Conservation (phyloP, 2,113 vertebrate genomes). For the Atlantisia rogersi region DNA sequence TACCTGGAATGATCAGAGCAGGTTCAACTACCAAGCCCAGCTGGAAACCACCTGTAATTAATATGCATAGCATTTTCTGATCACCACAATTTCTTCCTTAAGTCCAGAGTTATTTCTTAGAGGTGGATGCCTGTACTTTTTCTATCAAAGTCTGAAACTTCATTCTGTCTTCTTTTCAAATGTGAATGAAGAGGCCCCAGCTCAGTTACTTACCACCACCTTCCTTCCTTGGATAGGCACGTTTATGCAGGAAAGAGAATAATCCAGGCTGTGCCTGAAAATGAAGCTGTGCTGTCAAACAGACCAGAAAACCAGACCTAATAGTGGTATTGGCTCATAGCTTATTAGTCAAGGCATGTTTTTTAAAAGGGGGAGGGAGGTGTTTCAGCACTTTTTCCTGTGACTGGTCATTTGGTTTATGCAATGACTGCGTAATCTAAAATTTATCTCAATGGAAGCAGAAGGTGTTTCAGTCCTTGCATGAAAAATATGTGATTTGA, state of each 20-base stretch:
- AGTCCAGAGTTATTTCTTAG: not conserved
- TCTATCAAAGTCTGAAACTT: not conserved
- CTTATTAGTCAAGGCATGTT: not conserved
- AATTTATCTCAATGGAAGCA: not conserved
- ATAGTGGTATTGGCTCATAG: not conserved
- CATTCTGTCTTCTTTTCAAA: not conserved
- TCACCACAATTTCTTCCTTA: slow-evolving; percentile 5
- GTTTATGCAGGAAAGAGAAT: not conserved
- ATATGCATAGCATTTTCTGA: not conserved
- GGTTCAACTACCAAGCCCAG: not conserved
- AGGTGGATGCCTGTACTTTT: not conserved
- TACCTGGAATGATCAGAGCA: not conserved
- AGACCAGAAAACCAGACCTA: not conserved
- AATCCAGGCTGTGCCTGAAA: not conserved
- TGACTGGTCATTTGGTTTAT: not conserved
- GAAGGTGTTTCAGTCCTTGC: not conserved
- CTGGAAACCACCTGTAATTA: not conserved
- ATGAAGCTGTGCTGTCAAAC: not conserved
- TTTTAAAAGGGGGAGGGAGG: not conserved
- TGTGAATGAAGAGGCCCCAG: not conserved
- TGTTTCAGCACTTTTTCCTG: not conserved
- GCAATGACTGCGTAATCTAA: not conserved
- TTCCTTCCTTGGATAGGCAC: not conserved
- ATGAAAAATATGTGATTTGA: not conserved
- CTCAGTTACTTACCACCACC: not conserved